Evolutionary conservation across 2,113 vertebrate species (phyloP), one percentile per base, ranked within the genome.

Genomic region (Trematocara macrostoma): DNA sequence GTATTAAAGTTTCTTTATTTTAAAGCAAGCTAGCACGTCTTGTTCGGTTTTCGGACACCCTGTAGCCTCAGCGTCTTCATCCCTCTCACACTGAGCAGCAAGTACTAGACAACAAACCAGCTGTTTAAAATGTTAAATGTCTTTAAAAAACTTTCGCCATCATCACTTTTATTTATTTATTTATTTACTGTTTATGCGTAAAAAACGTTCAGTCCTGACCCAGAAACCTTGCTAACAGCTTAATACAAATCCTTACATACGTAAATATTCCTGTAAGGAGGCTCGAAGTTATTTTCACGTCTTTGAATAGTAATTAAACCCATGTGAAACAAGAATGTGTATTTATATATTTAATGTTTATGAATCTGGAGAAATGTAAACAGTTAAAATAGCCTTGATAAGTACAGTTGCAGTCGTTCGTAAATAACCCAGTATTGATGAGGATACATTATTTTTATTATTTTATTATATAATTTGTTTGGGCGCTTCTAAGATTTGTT

Each of bases 11-110:
- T 2, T 3, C 15, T 74, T 1, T 1, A 11, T 7, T 16, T 79
- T 38, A 78, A 59, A 4, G 14, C 59, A 53, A 83, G 83, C 82
- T 89, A 83, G 11, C 6, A 3, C 5, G 0, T 5, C n/a, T 14
- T 47, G 78, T 81, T 91, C 87, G 55, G 87, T 88, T 80, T 8
- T 84, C 78, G 84, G 86, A 78, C 91, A 79, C 1, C 4, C 3
- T 42, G 9, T 45, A 56, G 4, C 31, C 57, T 61, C 7, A 12
- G 8, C 26, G 6, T 26, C 26, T 53, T 20, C 31, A 29, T 7
- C 74, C 6, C 1, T 5, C 3, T 15, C 26, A n/a, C n/a, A 29
- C 45, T 64, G 5, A 15, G 18, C 3, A 5, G 1, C 29, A 5
- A 78, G 51, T 45, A 29, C 20, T 31, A 11, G 2, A 5, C 1